Conservation (phyloP, 2,113 vertebrate genomes). For the Taxidea taxus region DNA sequence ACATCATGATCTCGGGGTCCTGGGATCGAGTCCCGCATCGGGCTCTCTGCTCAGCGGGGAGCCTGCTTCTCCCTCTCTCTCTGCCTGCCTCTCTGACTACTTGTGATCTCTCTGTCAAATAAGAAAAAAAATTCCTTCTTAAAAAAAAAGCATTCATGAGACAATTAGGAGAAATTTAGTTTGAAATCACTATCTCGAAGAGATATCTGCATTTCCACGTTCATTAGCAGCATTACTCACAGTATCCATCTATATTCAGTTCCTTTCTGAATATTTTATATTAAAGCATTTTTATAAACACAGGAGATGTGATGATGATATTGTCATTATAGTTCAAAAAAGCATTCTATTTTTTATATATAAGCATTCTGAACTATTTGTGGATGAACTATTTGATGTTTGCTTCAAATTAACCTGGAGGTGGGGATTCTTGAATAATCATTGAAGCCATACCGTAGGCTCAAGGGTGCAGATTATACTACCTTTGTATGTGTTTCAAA, state of each 20-base stretch:
- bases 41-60: too few species aligned
- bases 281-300: neutral
- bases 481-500: neutral
- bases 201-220: neutral
- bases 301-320: neutral
- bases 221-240: neutral
- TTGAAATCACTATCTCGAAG: neutral
- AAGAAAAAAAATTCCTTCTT: too few species aligned
- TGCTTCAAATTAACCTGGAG: slow-evolving; percentile 31
- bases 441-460: neutral
- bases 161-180: neutral
- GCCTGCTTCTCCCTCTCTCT: too few species aligned
- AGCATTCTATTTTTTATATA: neutral
- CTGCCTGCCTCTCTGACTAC: too few species aligned
- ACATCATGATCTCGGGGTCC: too few species aligned
- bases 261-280: slow-evolving; percentile 1
- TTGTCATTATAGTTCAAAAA: slow-evolving; percentile 27
- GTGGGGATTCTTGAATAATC: neutral
- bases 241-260: neutral
- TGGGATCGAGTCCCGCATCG: too few species aligned
- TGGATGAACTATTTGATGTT: slow-evolving; percentile 8
- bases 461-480: neutral
- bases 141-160: neutral
- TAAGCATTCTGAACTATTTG: neutral
- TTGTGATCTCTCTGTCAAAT: too few species aligned